Percentiles rank a stretch among this genome's conserved stretches.
Conservation (phyloP, 2,113 vertebrate species). For the Antechinus flavipes region DNA sequence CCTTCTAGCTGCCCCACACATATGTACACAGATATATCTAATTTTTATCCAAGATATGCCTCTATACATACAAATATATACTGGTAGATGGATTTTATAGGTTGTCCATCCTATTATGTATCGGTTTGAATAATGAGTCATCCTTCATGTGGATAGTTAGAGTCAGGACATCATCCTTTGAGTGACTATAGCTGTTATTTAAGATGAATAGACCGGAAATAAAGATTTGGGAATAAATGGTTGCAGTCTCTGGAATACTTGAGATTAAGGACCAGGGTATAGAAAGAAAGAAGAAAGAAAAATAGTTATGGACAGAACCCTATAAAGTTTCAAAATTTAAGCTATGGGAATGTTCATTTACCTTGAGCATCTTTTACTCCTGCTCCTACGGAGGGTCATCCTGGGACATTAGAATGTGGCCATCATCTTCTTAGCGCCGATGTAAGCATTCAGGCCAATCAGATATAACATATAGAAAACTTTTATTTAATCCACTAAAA, state of each 20-base stretch:
- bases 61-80: background rate
- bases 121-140: background rate
- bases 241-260: background rate
- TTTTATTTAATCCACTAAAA: background rate
- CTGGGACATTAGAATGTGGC: background rate
- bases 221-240: background rate
- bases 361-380: background rate
- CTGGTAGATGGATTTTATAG: background rate
- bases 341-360: background rate
- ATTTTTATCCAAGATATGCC: background rate
- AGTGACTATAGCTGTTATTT: background rate
- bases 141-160: background rate
- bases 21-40: background rate
- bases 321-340: background rate
- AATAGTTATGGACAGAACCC: background rate
- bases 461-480: background rate
- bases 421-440: background rate
- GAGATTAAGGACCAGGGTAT: background rate
- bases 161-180: background rate
- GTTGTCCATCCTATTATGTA: background rate
- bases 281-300: background rate
- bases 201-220: background rate
- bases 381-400: background rate
- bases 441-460: background rate
- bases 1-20: background rate